These are phyloP conservation scores for Dicrostonyx torquatus DNA, from an alignment of 2,797 vertebrate species.

Conservation along the genomic window DNA sequence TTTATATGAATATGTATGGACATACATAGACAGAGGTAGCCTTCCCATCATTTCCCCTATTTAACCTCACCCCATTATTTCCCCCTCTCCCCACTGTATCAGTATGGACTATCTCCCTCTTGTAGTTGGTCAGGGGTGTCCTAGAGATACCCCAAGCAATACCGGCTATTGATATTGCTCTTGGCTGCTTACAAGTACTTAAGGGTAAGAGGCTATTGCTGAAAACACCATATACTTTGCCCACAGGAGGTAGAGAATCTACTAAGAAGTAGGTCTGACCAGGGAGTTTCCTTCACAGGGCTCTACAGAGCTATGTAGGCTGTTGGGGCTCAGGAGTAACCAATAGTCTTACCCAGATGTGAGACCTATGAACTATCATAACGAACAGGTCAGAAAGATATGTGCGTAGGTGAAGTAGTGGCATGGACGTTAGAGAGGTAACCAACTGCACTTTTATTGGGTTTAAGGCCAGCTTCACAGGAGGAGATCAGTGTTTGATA, in stretches of 20 bases:
- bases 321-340: background rate
- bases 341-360: background rate
- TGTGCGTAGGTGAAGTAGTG: background rate
- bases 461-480: background rate
- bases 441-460: background rate
- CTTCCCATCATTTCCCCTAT: background rate
- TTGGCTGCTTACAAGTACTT: background rate
- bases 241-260: background rate
- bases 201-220: background rate
- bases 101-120: no score
- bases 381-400: background rate
- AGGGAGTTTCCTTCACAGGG: background rate
- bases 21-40: no score
- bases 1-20: background rate
- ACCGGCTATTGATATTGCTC: background rate
- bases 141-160: background rate
- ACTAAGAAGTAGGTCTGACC: background rate
- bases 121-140: background rate
- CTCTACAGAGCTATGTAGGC: background rate
- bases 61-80: background rate
- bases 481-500: background rate
- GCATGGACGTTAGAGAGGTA: background rate
- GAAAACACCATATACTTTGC: background rate
- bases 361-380: background rate
- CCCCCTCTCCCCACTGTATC: rapidly evolving